Base-by-base conservation (phyloP, 1,140 invertebrate species). In the Hycleus cichorii region DNA sequence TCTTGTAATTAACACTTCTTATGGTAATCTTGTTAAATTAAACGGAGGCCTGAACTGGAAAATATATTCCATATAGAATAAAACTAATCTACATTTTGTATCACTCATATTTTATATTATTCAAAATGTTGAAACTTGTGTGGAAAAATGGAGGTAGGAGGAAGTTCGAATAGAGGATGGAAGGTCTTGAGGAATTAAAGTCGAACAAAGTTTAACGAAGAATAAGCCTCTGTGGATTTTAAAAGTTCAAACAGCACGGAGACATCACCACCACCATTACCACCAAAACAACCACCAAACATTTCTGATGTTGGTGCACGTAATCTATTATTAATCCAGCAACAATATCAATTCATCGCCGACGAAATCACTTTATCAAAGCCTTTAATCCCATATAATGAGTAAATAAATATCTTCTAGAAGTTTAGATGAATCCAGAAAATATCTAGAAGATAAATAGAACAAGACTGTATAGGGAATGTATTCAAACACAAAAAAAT, bases 1-100 rank as follows among this genome's bases (percentile, higher is more conserved):
- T 42, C 58, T 61, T 59, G 60, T 67, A 67, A 67, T 69, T 69
- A 69, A 69, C 67, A 69, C 67, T 69, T 69, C 67, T 69, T 65
- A 69, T 69, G 67, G 67, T 67, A 67, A 69, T 69, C 65, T 58
- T 46, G 57, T 62, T 59, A 67, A 67, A 69, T 68, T 64, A 67
- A 66, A 61, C 57, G 62, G 55, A n/a, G 52, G 59, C 44, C 47
- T 59, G 51, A 52, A 60, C 52, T 56, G 58, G 59, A 62, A 61
- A 64, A 66, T 64, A 54, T 64, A 61, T 58, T 52, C 59, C 4
- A 42, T 42, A 57, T 43, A 55, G 60, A 65, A 61, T 64, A 57
- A 64, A 59, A 64, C 56, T 64, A 64, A 66, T 64, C 64, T 61
- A 60, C 64, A 66, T 66, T 66, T 60, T 57, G 62, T 63, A 65